phyloP scores from a whole-genome alignment of 2,888 invertebrate genomes.

The Ferrisia virgata region DNA sequence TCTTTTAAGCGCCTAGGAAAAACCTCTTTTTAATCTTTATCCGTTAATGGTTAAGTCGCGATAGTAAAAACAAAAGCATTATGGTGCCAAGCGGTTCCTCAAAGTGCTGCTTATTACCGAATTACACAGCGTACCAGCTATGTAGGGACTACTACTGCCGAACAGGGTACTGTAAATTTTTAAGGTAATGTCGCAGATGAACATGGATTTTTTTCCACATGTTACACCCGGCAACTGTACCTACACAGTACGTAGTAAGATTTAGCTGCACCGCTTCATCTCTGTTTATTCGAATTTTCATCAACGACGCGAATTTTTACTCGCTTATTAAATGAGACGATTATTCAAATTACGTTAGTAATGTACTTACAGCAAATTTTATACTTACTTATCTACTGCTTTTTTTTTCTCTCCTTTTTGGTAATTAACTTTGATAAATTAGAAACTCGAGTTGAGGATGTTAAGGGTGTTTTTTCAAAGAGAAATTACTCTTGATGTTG shows the following conservation, averaged over 20 bases:
- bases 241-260: too few species aligned
- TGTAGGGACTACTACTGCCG: too few species aligned
- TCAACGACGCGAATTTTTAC: not conserved
- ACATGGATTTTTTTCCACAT: not conserved
- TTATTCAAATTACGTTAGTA: not conserved
- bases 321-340: not conserved
- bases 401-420: too few species aligned
- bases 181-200: not conserved
- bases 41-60: constrained; percentile 37
- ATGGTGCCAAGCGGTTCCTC: not conserved
- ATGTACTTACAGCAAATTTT: not conserved
- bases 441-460: too few species aligned
- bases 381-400: too few species aligned
- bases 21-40: constrained; percentile 38
- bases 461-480: too few species aligned
- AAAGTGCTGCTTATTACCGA: constrained; percentile 33
- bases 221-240: not conserved
- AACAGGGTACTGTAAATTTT: not conserved
- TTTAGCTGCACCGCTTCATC: too few species aligned
- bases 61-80: constrained; percentile 37
- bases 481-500: too few species aligned
- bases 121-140: not conserved
- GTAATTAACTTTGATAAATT: too few species aligned
- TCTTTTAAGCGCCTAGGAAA: constrained; percentile 35
- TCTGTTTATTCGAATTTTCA: not conserved